Base-by-base conservation (phyloP, 1,140 invertebrate species). In the Globodera rostochiensis region DNA sequence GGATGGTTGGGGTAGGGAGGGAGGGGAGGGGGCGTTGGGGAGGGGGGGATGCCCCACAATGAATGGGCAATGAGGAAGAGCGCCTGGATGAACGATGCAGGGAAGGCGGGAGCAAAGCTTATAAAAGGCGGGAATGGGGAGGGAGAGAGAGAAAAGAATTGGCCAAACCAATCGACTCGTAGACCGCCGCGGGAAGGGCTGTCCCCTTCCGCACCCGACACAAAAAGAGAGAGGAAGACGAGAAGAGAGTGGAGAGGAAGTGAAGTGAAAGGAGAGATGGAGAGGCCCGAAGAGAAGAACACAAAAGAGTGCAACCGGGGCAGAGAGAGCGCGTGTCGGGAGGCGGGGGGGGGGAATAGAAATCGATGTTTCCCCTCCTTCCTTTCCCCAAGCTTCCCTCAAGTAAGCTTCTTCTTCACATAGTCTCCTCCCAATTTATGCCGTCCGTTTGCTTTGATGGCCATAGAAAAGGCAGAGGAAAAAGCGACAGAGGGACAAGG, bases 61-160 rank as follows among this genome's bases (percentile, higher is more conserved):
- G 57, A 60, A 60, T 60, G 15, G 57, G 15, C 57, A 60, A 19
- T 19, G 57, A 19, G 57, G 57, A 60, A 60, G 57, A 60, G 57
- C 57, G 50, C 50, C 11, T 11, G 50, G 19, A 60, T 60, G 57
- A 60, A 74, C 57, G 66, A 53, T 73, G 25, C 19, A 64, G 74
- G 49, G 66, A 45, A 76, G 46, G 74, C 74, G 45, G 53, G 46
- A 15, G 57, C 57, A 36, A 70, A 19, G 45, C 46, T n/a, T 49
- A 50, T 50, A 60, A 53, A 45, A 53, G 13, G 46, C 47, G 66
- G 49, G 13, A 15, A 4, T 5, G 13, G 25, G 21, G 36, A 21
- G 49, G 49, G 57, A 74, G 19, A 75, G 50, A 76, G 64, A 64
- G 53, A 74, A 60, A 11, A 19, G 57, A 60, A 15, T 19, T 60